Evolutionary conservation across 2,113 vertebrate genomes (phyloP).

Genomic region (Desmodus rotundus): DNA sequence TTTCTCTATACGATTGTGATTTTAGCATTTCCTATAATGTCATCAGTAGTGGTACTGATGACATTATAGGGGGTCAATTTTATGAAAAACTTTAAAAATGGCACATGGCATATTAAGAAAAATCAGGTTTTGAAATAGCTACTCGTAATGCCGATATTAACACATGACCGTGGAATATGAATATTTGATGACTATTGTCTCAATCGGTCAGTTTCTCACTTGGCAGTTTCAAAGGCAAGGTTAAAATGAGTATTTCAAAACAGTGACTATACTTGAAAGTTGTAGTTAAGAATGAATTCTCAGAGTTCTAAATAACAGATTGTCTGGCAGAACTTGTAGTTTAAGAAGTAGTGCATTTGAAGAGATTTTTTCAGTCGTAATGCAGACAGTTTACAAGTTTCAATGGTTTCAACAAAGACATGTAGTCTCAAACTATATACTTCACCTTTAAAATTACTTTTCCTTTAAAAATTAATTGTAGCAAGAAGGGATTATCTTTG

Average conservation of each 20-base stretch:
- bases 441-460: background rate
- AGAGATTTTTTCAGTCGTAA: background rate
- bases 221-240: slow-evolving; percentile 41
- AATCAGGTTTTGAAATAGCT: background rate
- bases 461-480: background rate
- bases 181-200: slow-evolving; percentile 37
- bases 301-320: background rate
- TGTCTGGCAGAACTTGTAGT: background rate
- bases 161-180: background rate
- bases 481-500: background rate
- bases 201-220: slow-evolving; percentile 13
- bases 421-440: background rate
- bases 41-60: background rate
- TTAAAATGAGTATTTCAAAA: slow-evolving; percentile 36
- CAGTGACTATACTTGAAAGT: background rate
- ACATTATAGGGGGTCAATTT: background rate
- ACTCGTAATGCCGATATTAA: background rate
- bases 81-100: background rate
- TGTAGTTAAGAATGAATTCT: slow-evolving; percentile 35
- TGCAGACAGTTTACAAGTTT: background rate
- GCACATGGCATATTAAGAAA: background rate
- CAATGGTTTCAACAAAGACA: background rate
- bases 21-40: background rate
- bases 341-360: slow-evolving; percentile 5
- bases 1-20: background rate